Evolutionary conservation across 2,888 invertebrate species (phyloP).

Genomic region (Sycophila texana): DNA sequence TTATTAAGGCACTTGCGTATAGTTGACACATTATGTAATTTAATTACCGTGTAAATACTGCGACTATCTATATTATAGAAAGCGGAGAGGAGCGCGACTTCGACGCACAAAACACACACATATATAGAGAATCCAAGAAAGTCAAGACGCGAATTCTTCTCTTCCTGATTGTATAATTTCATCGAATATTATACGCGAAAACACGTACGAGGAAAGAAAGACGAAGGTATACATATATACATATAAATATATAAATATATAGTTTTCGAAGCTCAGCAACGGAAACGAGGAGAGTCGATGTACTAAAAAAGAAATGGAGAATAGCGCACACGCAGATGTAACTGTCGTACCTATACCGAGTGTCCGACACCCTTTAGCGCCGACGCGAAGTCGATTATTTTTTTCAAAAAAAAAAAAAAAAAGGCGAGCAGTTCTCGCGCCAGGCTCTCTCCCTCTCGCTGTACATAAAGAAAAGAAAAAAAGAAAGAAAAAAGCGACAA

Average conservation of each 20-base stretch:
- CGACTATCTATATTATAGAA: slow-evolving; percentile 24
- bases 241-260: slow-evolving; percentile 32
- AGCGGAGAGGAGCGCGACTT: not conserved
- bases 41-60: slow-evolving; percentile 50
- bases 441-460: slow-evolving; percentile 9
- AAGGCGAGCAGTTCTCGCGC: not conserved
- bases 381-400: slow-evolving; percentile 14
- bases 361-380: slow-evolving; percentile 11
- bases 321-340: slow-evolving; percentile 28
- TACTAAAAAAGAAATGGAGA: not conserved
- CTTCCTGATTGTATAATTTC: slow-evolving; percentile 33
- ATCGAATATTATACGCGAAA: slow-evolving; percentile 37
- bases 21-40: slow-evolving; percentile 44
- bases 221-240: not conserved
- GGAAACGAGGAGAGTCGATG: not conserved
- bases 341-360: slow-evolving; percentile 40
- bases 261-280: slow-evolving; percentile 28
- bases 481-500: not conserved
- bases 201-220: slow-evolving; percentile 16
- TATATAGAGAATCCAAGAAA: not conserved
- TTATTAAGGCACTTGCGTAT: slow-evolving; percentile 38
- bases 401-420: slow-evolving; percentile 5
- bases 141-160: slow-evolving; percentile 13
- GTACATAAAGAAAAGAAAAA: slow-evolving; percentile 3
- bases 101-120: not conserved